Conservation (phyloP, 1,140 invertebrate genomes). For the Drosophila fuyamai region DNA sequence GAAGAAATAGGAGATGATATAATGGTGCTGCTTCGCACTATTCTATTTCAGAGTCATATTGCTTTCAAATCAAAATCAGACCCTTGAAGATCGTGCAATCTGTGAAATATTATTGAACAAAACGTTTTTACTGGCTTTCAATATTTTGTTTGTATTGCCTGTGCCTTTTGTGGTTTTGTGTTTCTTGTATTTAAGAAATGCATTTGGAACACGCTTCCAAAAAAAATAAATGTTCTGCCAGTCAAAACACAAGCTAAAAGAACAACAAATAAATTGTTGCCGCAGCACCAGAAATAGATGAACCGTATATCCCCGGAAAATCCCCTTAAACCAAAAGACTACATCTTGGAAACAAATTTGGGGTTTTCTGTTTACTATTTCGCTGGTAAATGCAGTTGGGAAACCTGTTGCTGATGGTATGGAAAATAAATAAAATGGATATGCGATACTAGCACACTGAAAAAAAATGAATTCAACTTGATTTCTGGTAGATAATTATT, state of each 20-base stretch:
- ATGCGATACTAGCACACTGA: neutral
- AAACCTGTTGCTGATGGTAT: slow-evolving; percentile 58
- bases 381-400: slow-evolving; percentile 61
- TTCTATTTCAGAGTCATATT: slow-evolving; percentile 9
- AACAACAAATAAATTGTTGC: slow-evolving; percentile 42
- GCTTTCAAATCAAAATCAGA: slow-evolving; percentile 12
- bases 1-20: neutral
- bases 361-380: slow-evolving; percentile 49
- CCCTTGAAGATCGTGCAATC: slow-evolving; percentile 12
- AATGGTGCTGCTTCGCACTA: neutral
- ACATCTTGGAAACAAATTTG: slow-evolving; percentile 27
- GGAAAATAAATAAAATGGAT: slow-evolving; percentile 6
- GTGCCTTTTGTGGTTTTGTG: slow-evolving; percentile 23
- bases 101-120: slow-evolving; percentile 27
- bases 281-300: slow-evolving; percentile 33
- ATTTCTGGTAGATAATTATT: too few species aligned
- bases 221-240: slow-evolving; percentile 57
- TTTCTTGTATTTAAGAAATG: slow-evolving; percentile 36
- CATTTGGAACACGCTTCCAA: slow-evolving; percentile 59
- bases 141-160: slow-evolving; percentile 9
- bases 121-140: slow-evolving; percentile 17
- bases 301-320: slow-evolving; percentile 13
- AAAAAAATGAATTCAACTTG: too few species aligned
- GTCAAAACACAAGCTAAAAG: slow-evolving; percentile 46
- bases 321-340: slow-evolving; percentile 16